phyloP scores from a whole-genome alignment of 1,140 invertebrate genomes.

The Drosophila prosaltans region DNA sequence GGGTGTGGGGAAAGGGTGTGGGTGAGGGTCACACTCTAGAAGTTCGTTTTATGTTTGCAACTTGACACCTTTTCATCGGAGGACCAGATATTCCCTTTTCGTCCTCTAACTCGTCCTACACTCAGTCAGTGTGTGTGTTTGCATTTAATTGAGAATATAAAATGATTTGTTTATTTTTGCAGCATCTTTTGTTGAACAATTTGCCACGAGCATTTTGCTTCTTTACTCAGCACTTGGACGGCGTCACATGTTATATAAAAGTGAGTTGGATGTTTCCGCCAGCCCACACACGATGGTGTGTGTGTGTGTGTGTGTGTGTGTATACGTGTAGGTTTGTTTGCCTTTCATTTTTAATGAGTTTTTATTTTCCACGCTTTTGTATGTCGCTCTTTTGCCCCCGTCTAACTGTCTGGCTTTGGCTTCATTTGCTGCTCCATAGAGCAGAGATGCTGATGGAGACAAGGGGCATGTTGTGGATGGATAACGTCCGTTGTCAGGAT shows the following conservation, averaged over 20 bases:
- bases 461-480: background rate
- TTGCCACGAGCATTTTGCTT: slow-evolving; percentile 63
- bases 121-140: slow-evolving; percentile 43
- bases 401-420: slow-evolving; percentile 50
- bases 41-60: slow-evolving; percentile 69
- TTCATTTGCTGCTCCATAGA: slow-evolving; percentile 21
- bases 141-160: slow-evolving; percentile 80
- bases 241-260: slow-evolving; percentile 40
- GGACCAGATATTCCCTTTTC: slow-evolving; percentile 3
- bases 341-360: slow-evolving; percentile 79
- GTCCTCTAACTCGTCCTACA: slow-evolving; percentile 15
- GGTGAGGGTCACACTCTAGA: slow-evolving; percentile 57
- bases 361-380: slow-evolving; percentile 73
- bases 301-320: slow-evolving; percentile 38
- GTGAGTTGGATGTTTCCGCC: slow-evolving; percentile 16
- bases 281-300: slow-evolving; percentile 19
- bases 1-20: slow-evolving; percentile 9
- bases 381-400: slow-evolving; percentile 43
- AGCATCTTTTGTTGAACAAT: slow-evolving; percentile 71
- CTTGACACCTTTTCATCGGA: slow-evolving; percentile 66
- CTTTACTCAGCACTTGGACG: slow-evolving; percentile 67
- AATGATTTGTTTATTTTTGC: slow-evolving; percentile 76
- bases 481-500: slow-evolving; percentile 41
- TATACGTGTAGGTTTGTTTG: slow-evolving; percentile 40
- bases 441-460: slow-evolving; percentile 9